These are phyloP conservation scores for Drosophila ficusphila DNA, from an alignment of 1,140 invertebrate species.

Conservation along the genomic window DNA sequence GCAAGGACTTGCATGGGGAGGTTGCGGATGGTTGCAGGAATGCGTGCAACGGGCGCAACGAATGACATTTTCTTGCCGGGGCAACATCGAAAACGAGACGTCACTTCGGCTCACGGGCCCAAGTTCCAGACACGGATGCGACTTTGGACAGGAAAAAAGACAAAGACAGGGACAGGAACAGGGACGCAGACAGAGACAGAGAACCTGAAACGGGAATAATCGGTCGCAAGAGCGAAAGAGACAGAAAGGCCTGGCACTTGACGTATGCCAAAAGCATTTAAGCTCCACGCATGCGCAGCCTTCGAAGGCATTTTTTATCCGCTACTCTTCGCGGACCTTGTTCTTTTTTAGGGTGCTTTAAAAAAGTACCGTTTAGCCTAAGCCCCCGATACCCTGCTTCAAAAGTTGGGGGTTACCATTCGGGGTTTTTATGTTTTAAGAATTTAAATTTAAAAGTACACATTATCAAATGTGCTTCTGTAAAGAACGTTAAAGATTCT, in stretches of 20 bases:
- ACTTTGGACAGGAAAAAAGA: constrained; percentile 11
- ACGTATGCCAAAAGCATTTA: constrained; percentile 73
- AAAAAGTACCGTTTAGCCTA: constrained; percentile 43
- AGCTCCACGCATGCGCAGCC: constrained; percentile 65
- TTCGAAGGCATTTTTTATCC: constrained; percentile 25
- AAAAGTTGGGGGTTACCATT: not conserved
- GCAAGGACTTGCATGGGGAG: not conserved
- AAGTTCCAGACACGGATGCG: constrained; percentile 13
- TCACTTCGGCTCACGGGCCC: constrained; percentile 26
- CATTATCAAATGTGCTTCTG: too few relatives aligned
- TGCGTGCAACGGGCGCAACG: constrained; percentile 56
- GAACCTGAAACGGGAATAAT: not conserved
- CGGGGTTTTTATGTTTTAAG: too few relatives aligned
- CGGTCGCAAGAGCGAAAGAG: not conserved
- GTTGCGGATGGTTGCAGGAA: constrained; percentile 35
- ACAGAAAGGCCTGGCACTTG: constrained; percentile 49
- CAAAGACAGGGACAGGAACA: constrained; percentile 6
- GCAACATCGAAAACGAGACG: constrained; percentile 28
- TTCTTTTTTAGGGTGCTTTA: constrained; percentile 12
- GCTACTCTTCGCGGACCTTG: not conserved
- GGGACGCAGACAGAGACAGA: not conserved
- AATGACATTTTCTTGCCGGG: constrained; percentile 50
- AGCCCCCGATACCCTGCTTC: constrained; percentile 1
- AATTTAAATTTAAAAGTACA: too few relatives aligned
- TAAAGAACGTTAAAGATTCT: too few relatives aligned